A percentile compares a stretch with the other conserved stretches of the same genome.
Evolutionary conservation across 1,140 invertebrate species (phyloP).

Genomic region (Diorhabda elongata): DNA sequence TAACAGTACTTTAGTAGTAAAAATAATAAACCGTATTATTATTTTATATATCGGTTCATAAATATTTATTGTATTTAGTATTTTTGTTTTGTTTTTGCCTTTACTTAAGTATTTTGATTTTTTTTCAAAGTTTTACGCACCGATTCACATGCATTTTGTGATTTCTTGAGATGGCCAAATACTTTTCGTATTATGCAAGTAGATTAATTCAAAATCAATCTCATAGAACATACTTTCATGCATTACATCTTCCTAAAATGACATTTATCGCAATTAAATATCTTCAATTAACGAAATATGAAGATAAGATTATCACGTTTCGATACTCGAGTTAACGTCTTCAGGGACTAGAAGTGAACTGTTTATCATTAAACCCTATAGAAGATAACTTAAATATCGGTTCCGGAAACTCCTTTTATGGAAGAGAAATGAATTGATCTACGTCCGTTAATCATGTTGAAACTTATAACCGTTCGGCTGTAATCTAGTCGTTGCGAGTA

Average conservation of each 20-base stretch:
- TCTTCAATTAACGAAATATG: too few relatives aligned
- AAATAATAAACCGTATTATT: conserved; percentile 20
- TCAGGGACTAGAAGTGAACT: too few relatives aligned
- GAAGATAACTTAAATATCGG: too few relatives aligned
- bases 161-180: conserved; percentile 5
- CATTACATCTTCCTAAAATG: conserved; percentile 17
- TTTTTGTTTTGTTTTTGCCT: conserved; percentile 14
- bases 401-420: too few relatives aligned
- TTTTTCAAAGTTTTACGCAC: conserved; percentile 9
- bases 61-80: conserved; percentile 33
- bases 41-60: conserved; percentile 25
- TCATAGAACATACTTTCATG: conserved; percentile 14
- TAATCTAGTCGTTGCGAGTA: conserved; percentile 26
- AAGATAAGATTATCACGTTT: too few relatives aligned
- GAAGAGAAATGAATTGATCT: too few relatives aligned
- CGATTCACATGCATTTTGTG: neutral
- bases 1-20: conserved; percentile 11
- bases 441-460: conserved; percentile 18
- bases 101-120: conserved; percentile 11
- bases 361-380: too few relatives aligned
- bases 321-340: too few relatives aligned
- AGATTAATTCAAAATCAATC: conserved; percentile 18
- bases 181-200: conserved; percentile 2
- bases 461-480: conserved; percentile 30
- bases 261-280: too few relatives aligned